Conservation (phyloP, 1,140 invertebrate species). For the Belonocnema kinseyi region DNA sequence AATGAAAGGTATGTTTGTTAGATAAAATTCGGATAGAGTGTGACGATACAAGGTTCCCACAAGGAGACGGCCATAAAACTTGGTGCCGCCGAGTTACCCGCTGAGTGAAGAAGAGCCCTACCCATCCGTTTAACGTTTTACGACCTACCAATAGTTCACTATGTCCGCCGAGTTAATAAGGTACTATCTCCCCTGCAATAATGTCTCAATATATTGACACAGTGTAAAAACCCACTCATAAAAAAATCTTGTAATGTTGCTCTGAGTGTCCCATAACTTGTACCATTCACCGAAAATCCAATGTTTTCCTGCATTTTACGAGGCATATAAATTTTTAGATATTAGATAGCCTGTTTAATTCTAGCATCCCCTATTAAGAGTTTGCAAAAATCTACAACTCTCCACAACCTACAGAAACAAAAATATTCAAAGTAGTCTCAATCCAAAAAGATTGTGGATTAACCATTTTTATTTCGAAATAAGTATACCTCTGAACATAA, state of each 20-base stretch:
- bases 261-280: too few species aligned
- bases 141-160: constrained; percentile 24
- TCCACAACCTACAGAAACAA: too few species aligned
- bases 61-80: neutral
- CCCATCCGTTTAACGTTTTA: constrained; percentile 21
- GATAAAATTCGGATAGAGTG: neutral
- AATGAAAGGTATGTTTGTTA: constrained; percentile 3
- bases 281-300: too few species aligned
- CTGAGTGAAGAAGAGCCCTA: constrained; percentile 25
- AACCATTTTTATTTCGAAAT: too few species aligned
- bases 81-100: constrained; percentile 24
- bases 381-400: too few species aligned
- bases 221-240: neutral
- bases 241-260: neutral
- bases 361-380: too few species aligned
- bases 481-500: too few species aligned
- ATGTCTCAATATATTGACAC: constrained; percentile 24
- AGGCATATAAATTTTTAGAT: too few species aligned
- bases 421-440: too few species aligned
- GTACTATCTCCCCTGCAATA: constrained; percentile 2
- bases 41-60: constrained; percentile 8
- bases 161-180: constrained; percentile 15
- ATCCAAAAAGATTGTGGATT: too few species aligned
- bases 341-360: too few species aligned
- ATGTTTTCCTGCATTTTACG: too few species aligned